Evolutionary conservation across 30 jellyfish, hydroid and myxozoan species (phyloP).

Genomic region (Chrysaora quinquecirrha): DNA sequence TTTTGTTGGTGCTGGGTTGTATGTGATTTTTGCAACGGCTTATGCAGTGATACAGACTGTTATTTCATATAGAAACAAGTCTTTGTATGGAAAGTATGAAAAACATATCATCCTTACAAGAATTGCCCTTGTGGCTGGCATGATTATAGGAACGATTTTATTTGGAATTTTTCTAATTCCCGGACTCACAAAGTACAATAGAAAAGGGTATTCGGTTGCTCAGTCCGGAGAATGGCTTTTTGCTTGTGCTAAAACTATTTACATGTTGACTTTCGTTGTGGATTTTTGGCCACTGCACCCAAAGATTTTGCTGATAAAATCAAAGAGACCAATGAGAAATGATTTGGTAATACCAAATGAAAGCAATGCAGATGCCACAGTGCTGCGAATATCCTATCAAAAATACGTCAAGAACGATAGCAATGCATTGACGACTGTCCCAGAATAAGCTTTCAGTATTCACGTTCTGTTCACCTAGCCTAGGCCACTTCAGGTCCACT

Average conservation of each 20-base stretch:
- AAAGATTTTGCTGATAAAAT: conserved; percentile 47
- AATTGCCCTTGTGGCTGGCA: conserved; percentile 18
- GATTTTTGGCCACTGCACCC: conserved; percentile 76
- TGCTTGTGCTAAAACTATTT: conserved; percentile 46
- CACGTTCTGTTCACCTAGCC: no score
- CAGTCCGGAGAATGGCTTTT: conserved; percentile 78
- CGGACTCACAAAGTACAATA: conserved; percentile 42
- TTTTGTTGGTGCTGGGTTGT: conserved; percentile 60
- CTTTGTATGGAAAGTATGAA: conserved; percentile 6
- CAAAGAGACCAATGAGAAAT: conserved; percentile 14
- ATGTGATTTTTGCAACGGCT: conserved; percentile 45
- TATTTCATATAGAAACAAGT: conserved; percentile 35
- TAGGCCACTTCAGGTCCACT: no score
- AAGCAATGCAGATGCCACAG: conserved; percentile 1
- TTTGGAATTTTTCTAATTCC: conserved; percentile 45
- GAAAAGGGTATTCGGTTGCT: conserved; percentile 44
- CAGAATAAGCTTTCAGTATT: no score
- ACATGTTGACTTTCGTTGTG: conserved; percentile 42
- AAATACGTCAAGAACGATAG: neutral
- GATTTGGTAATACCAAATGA: no score
- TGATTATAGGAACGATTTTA: conserved; percentile 45
- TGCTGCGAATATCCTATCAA: neutral
- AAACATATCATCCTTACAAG: conserved; percentile 5
- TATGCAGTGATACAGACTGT: conserved; percentile 55
- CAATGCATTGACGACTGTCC: no score